phyloP scores from a whole-genome alignment of 1,140 invertebrate genomes.

The Hesperophylax magnus region DNA sequence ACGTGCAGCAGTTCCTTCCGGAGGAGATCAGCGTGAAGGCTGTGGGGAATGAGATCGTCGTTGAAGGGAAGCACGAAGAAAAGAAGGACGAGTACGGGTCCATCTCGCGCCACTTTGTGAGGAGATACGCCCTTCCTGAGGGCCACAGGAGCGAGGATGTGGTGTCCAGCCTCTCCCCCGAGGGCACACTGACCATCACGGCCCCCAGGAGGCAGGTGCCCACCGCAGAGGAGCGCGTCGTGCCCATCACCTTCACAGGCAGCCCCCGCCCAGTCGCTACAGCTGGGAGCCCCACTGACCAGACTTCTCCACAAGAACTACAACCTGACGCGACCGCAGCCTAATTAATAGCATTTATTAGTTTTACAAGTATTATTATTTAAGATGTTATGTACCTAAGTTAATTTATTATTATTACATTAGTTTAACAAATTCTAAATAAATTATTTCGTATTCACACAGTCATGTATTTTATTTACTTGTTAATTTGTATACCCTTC shows the following conservation, averaged over 20 bases:
- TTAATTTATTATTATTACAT: too few relatives aligned
- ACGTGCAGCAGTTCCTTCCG: conserved; percentile 89
- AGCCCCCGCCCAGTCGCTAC: not conserved
- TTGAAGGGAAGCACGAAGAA: conserved; percentile 84
- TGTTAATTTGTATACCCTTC: too few relatives aligned
- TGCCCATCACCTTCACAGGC: conserved; percentile 64
- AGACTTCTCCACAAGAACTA: too few relatives aligned
- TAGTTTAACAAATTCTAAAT: too few relatives aligned
- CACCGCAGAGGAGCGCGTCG: conserved; percentile 61
- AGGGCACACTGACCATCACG: conserved; percentile 79
- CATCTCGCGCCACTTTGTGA: conserved; percentile 80
- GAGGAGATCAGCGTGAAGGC: conserved; percentile 88
- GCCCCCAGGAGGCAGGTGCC: conserved; percentile 68
- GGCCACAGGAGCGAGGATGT: conserved; percentile 77
- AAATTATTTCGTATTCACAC: too few relatives aligned
- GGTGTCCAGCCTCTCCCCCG: conserved; percentile 78
- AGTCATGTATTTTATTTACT: too few relatives aligned
- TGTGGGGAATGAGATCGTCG: conserved; percentile 77
- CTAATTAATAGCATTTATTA: too few relatives aligned
- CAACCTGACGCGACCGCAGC: too few relatives aligned
- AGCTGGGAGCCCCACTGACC: not conserved
- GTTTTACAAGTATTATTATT: too few relatives aligned
- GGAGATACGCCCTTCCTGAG: conserved; percentile 80
- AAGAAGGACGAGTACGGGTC: conserved; percentile 82
- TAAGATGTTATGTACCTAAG: too few relatives aligned